Conservation (phyloP, 2,888 invertebrate genomes). For the Sarcophaga carnaria region DNA sequence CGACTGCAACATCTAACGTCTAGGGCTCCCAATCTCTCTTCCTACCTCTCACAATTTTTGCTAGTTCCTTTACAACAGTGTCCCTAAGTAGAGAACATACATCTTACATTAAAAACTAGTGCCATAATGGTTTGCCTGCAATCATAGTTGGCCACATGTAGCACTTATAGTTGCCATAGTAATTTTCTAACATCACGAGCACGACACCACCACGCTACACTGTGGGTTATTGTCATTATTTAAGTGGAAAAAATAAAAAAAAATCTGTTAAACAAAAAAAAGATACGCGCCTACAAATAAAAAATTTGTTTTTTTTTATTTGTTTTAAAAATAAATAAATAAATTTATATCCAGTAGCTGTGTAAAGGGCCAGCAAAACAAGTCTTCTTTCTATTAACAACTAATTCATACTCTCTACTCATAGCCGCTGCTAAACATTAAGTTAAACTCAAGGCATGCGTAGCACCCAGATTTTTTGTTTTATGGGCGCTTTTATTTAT, state of each 20-base stretch:
- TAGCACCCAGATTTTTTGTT: conserved; percentile 33
- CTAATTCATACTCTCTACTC: background rate
- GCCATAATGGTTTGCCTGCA: too few relatives aligned
- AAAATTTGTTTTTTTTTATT: background rate
- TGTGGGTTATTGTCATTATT: conserved; percentile 6
- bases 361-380: background rate
- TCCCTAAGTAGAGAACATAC: too few relatives aligned
- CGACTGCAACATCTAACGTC: too few relatives aligned
- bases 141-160: conserved; percentile 13
- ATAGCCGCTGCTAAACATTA: background rate
- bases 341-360: conserved; percentile 32
- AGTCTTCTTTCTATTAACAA: background rate
- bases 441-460: conserved; percentile 37
- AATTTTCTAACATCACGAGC: conserved; percentile 19
- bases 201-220: background rate
- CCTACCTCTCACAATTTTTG: too few relatives aligned
- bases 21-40: too few relatives aligned
- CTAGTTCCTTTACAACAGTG: too few relatives aligned
- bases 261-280: conserved; percentile 17
- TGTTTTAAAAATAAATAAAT: background rate
- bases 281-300: conserved; percentile 39
- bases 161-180: background rate
- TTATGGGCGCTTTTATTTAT: background rate
- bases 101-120: too few relatives aligned
- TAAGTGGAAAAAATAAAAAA: conserved; percentile 9